phyloP scores from a whole-genome alignment of 23 tunicate species.

The Diplosoma virens region DNA sequence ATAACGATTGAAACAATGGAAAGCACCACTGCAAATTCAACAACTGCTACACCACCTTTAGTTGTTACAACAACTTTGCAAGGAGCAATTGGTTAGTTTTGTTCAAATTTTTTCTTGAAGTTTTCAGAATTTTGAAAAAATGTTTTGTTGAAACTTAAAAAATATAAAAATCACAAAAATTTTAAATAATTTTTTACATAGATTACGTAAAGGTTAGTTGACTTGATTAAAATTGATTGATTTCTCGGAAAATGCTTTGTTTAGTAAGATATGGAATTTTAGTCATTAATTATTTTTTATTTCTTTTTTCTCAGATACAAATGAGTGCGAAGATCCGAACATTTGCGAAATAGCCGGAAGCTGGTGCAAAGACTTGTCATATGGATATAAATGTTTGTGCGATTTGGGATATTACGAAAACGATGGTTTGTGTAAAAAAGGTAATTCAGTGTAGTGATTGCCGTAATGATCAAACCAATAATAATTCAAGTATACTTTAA shows the following conservation, averaged over 20 bases:
- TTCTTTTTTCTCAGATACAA: background rate
- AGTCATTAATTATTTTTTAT: background rate
- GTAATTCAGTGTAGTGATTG: background rate
- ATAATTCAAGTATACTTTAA: background rate
- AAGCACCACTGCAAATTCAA: too few relatives aligned
- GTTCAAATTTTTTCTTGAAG: too few relatives aligned
- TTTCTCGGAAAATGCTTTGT: background rate
- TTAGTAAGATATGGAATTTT: background rate
- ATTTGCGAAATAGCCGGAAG: background rate
- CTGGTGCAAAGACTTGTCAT: slow-evolving; percentile 2
- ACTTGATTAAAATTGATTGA: background rate
- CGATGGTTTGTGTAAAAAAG: background rate
- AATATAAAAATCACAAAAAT: background rate
- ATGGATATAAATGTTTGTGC: background rate
- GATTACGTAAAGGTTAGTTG: background rate
- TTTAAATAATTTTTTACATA: background rate
- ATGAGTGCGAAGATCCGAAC: slow-evolving; percentile 1
- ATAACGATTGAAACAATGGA: too few relatives aligned
- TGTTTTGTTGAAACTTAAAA: too few relatives aligned
- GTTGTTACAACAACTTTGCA: too few relatives aligned
- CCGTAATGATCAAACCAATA: background rate
- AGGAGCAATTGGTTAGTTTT: too few relatives aligned
- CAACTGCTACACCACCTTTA: too few relatives aligned
- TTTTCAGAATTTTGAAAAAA: too few relatives aligned
- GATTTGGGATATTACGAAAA: slow-evolving; percentile 13